phyloP scores from a whole-genome alignment of 2,113 vertebrate genomes.

The Nothoprocta perdicaria region DNA sequence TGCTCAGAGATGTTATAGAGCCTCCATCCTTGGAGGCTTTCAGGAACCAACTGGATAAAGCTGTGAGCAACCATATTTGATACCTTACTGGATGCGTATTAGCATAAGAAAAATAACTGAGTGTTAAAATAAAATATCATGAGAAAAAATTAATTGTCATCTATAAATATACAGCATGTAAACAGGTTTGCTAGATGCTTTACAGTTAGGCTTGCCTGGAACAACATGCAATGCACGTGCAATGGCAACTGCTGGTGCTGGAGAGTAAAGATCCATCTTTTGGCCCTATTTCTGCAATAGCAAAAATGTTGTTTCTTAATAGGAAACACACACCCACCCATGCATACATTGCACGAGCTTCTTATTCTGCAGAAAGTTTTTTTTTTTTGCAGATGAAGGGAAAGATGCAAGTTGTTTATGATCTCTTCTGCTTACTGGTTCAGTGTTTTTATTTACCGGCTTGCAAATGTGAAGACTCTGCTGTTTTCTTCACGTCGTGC shows the following conservation, averaged over 20 bases:
- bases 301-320: not conserved
- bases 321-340: not conserved
- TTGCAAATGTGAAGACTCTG: not conserved
- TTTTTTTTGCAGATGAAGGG: not conserved
- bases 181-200: slow-evolving; percentile 15
- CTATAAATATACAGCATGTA: not conserved
- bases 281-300: not conserved
- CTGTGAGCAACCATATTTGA: not conserved
- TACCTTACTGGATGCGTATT: slow-evolving; percentile 48
- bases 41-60: not conserved
- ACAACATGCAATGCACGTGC: not conserved
- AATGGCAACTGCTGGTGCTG: not conserved
- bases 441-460: not conserved
- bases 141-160: slow-evolving; percentile 59
- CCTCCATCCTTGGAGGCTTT: not conserved
- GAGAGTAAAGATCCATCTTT: not conserved
- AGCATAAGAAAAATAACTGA: slow-evolving; percentile 62
- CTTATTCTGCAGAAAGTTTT: not conserved
- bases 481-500: not conserved
- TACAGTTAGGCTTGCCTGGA: not conserved
- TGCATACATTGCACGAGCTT: not conserved
- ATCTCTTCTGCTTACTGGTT: not conserved
- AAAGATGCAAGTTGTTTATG: not conserved
- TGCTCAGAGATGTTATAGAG: not conserved
- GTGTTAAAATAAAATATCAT: slow-evolving; percentile 67